Base-by-base conservation (phyloP, 2,113 vertebrate genomes). In the Capreolus pygargus region DNA sequence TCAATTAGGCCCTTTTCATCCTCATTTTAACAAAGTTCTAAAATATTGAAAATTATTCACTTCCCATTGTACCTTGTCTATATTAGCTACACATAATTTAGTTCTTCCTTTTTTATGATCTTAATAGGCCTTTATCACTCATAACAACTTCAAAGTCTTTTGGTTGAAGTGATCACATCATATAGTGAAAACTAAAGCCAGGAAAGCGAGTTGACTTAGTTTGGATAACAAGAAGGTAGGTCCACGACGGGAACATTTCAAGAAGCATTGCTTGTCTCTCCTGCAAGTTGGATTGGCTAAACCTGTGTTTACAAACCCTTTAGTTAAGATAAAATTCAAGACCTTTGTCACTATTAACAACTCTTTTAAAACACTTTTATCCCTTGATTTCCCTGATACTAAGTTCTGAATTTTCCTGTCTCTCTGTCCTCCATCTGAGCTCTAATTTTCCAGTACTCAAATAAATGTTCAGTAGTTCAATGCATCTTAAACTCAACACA, bases 151-250 rank as follows among this genome's bases (percentile, higher is more conserved):
- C 23, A 85, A 55, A 45, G 21, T 36, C 3, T 86, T 85, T 54
- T 60, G n/a, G 14, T 45, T 82, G 99, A 99, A 96, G 99, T 99
- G 6, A 99, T 99, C 0, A 83, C 99, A 5, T 99, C 99, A 64
- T 99, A 99, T 98, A 99, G 99, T 87, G 99, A 99, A 98, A 99
- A 99, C 36, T 98, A 99, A 99, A 98, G 99, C 99, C 91, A 98
- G 99, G 98, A 99, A 50, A 74, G 99, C 6, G 99, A 99, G 99
- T 86, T 89, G 99, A 99, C 97, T 94, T 99, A 97, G 99, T 99
- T 79, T 99, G 99, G 99, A 99, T 99, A 99, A 99, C 97, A 4
- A 99, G 99, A 97, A 99, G 99, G 14, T 99, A 99, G 99, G 14
- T 99, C 99, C 7, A 99, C 99, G 99, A 99, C 99, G 30, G 99